phyloP scores from a whole-genome alignment of 2,113 vertebrate species.

The Brachypodius melanocephalos region DNA sequence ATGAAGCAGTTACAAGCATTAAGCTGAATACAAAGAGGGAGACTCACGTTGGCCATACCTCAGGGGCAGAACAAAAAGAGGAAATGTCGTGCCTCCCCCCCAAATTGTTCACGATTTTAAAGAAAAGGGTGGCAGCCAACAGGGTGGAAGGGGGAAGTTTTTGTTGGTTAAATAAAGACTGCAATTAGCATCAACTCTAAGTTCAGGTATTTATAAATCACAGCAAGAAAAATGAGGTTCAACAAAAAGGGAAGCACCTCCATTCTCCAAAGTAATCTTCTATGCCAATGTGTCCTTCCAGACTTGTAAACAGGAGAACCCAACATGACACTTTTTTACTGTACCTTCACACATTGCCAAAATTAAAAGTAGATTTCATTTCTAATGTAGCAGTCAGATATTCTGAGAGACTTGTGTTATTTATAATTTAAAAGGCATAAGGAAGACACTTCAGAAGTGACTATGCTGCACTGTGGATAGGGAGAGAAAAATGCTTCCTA shows the following conservation, averaged over 20 bases:
- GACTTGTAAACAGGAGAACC: not conserved
- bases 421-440: not conserved
- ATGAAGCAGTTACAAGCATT: not conserved
- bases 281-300: not conserved
- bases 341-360: not conserved
- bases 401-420: not conserved
- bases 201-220: not conserved
- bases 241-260: not conserved
- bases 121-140: not conserved
- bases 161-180: not conserved
- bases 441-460: not conserved
- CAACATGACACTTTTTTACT: not conserved
- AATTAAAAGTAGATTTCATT: not conserved
- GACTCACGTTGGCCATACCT: not conserved
- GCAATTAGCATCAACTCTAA: not conserved
- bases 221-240: not conserved
- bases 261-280: not conserved
- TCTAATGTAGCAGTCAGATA: not conserved
- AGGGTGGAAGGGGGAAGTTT: not conserved
- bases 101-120: not conserved
- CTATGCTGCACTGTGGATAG: not conserved
- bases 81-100: not conserved
- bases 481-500: not conserved
- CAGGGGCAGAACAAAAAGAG: slow-evolving; percentile 12
- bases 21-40: not conserved